A percentile compares a stretch with the other conserved stretches of the same genome.
Conservation (phyloP, 2,888 invertebrate genomes). For the Didymodactylos carnosus region DNA sequence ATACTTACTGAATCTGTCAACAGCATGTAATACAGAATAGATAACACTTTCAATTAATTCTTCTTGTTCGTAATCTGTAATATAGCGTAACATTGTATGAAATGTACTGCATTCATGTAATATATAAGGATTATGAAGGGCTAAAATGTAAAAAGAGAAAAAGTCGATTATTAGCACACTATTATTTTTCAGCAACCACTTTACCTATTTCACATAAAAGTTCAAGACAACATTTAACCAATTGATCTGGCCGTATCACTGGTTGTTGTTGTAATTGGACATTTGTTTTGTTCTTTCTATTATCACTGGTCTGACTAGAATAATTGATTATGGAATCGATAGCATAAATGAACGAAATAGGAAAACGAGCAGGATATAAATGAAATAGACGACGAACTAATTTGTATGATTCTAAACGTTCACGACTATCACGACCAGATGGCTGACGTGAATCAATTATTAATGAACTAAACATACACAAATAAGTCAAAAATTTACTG, state of each 20-base stretch:
- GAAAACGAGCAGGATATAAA: conserved; percentile 52
- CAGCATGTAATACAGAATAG: not conserved
- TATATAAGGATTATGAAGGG: not conserved
- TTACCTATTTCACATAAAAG: conserved; percentile 66
- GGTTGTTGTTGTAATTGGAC: not conserved
- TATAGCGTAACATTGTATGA: not conserved
- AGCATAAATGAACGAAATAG: conserved; percentile 61
- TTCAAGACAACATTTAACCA: conserved; percentile 63
- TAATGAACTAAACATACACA: conserved; percentile 47
- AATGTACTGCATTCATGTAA: not conserved
- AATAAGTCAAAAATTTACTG: conserved; percentile 10
- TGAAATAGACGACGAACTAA: conserved; percentile 52
- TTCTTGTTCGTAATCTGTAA: not conserved
- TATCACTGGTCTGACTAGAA: not conserved
- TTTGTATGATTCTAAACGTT: conserved; percentile 70
- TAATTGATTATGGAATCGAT: not conserved
- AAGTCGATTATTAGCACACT: not conserved
- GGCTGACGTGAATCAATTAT: too few species aligned
- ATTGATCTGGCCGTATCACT: conserved; percentile 45
- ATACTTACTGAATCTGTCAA: conserved; percentile 6
- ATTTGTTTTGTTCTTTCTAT: not conserved
- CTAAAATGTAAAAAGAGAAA: not conserved
- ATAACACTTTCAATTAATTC: not conserved
- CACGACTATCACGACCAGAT: conserved; percentile 56
- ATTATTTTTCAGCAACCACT: conserved; percentile 23